Evolutionary conservation across 2,797 vertebrate species (phyloP).

Genomic region (Helarctos malayanus): DNA sequence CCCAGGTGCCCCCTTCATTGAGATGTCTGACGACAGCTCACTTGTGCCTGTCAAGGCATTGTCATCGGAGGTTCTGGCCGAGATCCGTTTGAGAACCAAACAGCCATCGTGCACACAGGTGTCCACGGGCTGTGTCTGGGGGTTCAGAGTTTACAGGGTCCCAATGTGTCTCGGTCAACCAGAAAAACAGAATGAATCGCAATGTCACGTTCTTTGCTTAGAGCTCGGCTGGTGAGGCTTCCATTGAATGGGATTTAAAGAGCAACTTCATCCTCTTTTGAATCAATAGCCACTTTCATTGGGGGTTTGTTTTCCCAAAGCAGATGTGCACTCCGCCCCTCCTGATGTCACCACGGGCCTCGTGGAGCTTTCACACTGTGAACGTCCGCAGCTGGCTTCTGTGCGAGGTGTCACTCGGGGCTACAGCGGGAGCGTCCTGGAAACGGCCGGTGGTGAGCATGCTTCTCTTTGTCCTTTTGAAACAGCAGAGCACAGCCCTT

Average conservation of each 20-base stretch:
- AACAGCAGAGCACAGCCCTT: neutral
- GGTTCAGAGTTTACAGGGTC: neutral
- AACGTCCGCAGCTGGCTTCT: constrained; percentile 93
- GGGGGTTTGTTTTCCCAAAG: constrained; percentile 86
- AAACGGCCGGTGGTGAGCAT: constrained; percentile 97
- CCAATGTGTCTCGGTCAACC: neutral
- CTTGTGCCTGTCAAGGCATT: rapidly evolving
- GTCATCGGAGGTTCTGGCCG: too few species aligned
- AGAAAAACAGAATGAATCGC: neutral
- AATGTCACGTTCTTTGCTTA: neutral
- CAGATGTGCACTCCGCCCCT: constrained; percentile 95
- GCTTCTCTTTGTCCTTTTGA: neutral
- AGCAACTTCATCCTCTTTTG: neutral
- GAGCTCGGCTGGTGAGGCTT: neutral
- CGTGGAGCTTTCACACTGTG: constrained; percentile 90
- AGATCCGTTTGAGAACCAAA: neutral
- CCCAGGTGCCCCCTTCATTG: neutral
- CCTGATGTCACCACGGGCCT: constrained; percentile 97
- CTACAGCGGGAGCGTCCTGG: constrained; percentile 93
- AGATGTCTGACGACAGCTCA: neutral
- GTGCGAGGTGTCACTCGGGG: constrained; percentile 93
- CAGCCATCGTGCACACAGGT: neutral
- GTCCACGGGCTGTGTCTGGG: rapidly evolving
- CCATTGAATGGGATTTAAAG: neutral
- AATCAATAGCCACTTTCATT: constrained; percentile 22